phyloP scores from a whole-genome alignment of 2,797 vertebrate genomes.

The Echeneis naucrates region DNA sequence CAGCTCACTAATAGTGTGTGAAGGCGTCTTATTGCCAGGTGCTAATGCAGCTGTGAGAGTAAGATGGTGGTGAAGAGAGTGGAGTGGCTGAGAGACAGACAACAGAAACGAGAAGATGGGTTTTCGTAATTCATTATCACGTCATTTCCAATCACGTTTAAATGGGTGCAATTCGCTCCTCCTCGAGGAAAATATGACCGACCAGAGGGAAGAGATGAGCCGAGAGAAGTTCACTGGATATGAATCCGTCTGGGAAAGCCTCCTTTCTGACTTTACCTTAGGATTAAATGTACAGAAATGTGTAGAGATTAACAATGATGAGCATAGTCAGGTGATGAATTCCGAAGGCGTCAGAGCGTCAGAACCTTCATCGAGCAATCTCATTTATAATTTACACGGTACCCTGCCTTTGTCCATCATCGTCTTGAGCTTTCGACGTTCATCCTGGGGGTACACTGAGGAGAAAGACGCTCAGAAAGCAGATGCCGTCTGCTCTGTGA shows the following conservation, averaged over 20 bases:
- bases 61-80: not conserved
- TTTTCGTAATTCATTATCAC: slow-evolving; percentile 36
- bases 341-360: slow-evolving; percentile 1
- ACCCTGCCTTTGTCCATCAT: slow-evolving; percentile 19
- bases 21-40: slow-evolving; percentile 13
- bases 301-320: not conserved
- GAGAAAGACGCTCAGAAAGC: slow-evolving; percentile 6
- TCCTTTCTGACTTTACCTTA: slow-evolving; percentile 24
- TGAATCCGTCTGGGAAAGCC: slow-evolving; percentile 24
- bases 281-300: slow-evolving; percentile 25
- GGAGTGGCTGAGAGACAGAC: not conserved
- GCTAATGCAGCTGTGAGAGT: not conserved
- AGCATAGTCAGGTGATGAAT: not conserved
- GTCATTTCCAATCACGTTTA: slow-evolving; percentile 33
- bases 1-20: not conserved
- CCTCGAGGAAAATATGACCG: slow-evolving; percentile 27
- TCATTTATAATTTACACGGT: slow-evolving; percentile 50
- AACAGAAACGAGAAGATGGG: slow-evolving; percentile 32
- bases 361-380: slow-evolving; percentile 17
- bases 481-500: not conserved
- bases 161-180: slow-evolving; percentile 1
- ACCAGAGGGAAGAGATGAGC: slow-evolving; percentile 29
- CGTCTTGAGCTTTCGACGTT: slow-evolving; percentile 27
- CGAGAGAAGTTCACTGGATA: slow-evolving; percentile 20
- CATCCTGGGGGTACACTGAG: not conserved